Base-by-base conservation (phyloP, 2,113 vertebrate genomes). In the Arothron firmamentum region DNA sequence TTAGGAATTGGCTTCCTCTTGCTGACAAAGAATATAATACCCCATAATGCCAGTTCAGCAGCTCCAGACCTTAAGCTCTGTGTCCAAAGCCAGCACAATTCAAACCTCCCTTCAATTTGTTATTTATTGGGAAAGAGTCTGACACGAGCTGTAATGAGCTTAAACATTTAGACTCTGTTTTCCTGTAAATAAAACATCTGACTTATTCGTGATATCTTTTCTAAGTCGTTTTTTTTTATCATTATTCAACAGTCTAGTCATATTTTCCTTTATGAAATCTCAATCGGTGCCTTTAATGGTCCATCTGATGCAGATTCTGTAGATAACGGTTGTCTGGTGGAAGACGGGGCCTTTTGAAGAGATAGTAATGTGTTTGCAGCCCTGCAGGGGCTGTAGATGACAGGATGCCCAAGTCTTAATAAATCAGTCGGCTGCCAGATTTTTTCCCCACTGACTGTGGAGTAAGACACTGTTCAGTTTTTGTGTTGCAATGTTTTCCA, bases 1-100 rank as follows among this genome's bases (percentile, higher is more conserved):
- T 80, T 66, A 61, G 63, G 61, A 65, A 55, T 59, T 14, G 46
- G 59, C 75, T 80, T 74, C 53, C 67, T 78, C 69, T 67, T 65
- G 65, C 76, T 79, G 72, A 83, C 78, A 72, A 75, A 74, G 70
- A 65, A 67, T 61, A 21, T 80, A 81, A 79, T 62, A 53, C 69
- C 58, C 68, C 67, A 81, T 79, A 75, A 79, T 79, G 74, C 76
- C 65, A 67, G 67, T 80, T 83, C 80, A 81, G 79, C 82, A 81
- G 65, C 78, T 68, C 65, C n/a, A 67, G 55, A 61, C 59, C 55
- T 59, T 48, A 51, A 82, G 50, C 52, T 45, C 62, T 61, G 57
- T 61, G 69, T 81, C 82, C 77, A 78, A 84, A 87, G 72, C 69
- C 74, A 85, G 66, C 72, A 58, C 55, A 75, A 65, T 68, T 56